Conservation (phyloP, 2,888 invertebrate genomes). For the Chrysolina haemoptera region DNA sequence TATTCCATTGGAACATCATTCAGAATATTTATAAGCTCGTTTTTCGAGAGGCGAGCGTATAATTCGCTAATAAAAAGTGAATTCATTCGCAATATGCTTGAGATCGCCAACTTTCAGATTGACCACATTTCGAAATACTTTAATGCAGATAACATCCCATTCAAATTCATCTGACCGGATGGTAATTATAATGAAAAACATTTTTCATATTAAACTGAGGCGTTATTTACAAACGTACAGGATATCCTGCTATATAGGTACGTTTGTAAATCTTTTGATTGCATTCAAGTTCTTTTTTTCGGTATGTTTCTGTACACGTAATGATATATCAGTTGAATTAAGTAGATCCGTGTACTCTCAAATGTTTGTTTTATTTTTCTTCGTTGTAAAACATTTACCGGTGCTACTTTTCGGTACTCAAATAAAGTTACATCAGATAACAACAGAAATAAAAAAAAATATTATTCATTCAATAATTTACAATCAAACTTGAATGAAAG, state of each 20-base stretch:
- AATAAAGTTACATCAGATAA: too few species aligned
- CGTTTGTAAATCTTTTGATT: neutral
- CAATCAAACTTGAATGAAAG: too few species aligned
- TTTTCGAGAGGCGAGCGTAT: too few species aligned
- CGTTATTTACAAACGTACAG: neutral
- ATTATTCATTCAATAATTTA: too few species aligned
- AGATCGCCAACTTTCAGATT: neutral
- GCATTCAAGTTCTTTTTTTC: neutral
- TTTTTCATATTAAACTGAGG: neutral
- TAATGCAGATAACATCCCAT: conserved; percentile 14
- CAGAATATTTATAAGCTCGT: too few species aligned
- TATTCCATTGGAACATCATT: too few species aligned
- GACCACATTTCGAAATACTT: conserved; percentile 2
- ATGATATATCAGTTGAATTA: neutral
- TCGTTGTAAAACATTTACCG: too few species aligned
- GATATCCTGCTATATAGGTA: conserved; percentile 11
- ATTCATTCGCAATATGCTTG: neutral
- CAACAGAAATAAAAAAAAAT: too few species aligned
- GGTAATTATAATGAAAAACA: neutral
- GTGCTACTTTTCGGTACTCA: too few species aligned
- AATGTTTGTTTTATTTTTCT: too few species aligned
- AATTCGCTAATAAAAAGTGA: neutral
- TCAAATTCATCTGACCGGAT: neutral
- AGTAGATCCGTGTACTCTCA: neutral
- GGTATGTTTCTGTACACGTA: neutral